phyloP scores from a whole-genome alignment of 2,797 vertebrate genomes.

The Characodon lateralis region DNA sequence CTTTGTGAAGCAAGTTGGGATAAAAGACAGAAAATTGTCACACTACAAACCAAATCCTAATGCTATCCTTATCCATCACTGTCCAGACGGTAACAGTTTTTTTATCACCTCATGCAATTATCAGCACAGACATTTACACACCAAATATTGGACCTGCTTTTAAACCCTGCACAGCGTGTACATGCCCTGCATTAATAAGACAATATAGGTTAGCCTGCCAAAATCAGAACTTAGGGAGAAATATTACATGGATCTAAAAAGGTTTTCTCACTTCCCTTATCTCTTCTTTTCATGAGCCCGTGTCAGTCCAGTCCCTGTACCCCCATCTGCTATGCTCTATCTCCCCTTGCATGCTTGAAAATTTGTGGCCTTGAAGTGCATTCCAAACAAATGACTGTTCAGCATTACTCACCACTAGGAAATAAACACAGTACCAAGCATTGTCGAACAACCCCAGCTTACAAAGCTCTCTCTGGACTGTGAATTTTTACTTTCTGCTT shows the following conservation, averaged over 20 bases:
- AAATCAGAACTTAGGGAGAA: conserved; percentile 19
- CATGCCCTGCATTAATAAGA: conserved; percentile 34
- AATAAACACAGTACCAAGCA: conserved; percentile 23
- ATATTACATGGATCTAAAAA: conserved; percentile 24
- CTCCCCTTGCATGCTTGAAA: conserved; percentile 19
- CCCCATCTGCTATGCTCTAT: conserved; percentile 18
- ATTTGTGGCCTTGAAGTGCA: conserved; percentile 28
- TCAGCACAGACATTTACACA: conserved; percentile 24
- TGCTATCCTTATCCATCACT: background rate
- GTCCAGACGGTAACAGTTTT: conserved; percentile 13
- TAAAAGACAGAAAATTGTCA: background rate
- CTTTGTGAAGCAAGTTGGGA: conserved; percentile 1
- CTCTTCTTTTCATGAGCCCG: background rate
- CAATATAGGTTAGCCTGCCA: conserved; percentile 27
- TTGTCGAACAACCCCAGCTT: conserved; percentile 16
- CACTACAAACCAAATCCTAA: conserved; percentile 10
- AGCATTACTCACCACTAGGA: conserved; percentile 1
- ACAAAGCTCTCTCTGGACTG: conserved; percentile 43
- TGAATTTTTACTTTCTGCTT: conserved; percentile 17
- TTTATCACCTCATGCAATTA: background rate
- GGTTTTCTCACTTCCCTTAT: conserved; percentile 30
- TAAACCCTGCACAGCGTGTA: conserved; percentile 7
- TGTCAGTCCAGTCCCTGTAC: background rate
- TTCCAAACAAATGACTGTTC: conserved; percentile 43
- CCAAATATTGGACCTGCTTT: conserved; percentile 20